Evolutionary conservation across 2,888 invertebrate genomes (phyloP).

Genomic region (Beris morrisii): DNA sequence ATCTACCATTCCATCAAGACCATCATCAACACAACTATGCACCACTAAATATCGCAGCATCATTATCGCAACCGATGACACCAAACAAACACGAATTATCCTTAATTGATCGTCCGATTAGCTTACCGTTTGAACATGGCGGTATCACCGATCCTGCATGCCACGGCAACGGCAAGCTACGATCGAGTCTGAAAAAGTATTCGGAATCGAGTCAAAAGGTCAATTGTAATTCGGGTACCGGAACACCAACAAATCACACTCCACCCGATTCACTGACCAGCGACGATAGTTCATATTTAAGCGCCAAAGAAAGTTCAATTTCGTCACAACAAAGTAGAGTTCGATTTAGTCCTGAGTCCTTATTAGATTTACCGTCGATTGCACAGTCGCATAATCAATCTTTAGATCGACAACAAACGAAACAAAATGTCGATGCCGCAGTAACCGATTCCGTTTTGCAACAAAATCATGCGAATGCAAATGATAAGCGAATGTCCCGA

Average conservation of each 20-base stretch:
- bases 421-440: background rate
- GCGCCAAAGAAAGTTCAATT: slow-evolving; percentile 74
- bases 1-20: slow-evolving; percentile 42
- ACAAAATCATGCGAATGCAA: slow-evolving; percentile 19
- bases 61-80: background rate
- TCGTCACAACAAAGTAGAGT: slow-evolving; percentile 73
- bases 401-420: slow-evolving; percentile 9
- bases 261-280: slow-evolving; percentile 84
- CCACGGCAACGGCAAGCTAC: slow-evolving; percentile 59
- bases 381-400: background rate
- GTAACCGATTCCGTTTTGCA: slow-evolving; percentile 4
- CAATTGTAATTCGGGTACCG: slow-evolving; percentile 52
- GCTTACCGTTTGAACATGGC: slow-evolving; percentile 64
- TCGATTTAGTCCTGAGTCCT: slow-evolving; percentile 71
- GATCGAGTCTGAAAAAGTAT: slow-evolving; percentile 80
- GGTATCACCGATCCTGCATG: slow-evolving; percentile 17
- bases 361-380: slow-evolving; percentile 2
- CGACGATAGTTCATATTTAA: slow-evolving; percentile 87
- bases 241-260: slow-evolving; percentile 77
- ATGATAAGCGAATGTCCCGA: slow-evolving; percentile 45
- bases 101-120: slow-evolving; percentile 35
- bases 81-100: background rate
- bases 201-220: slow-evolving; percentile 47
- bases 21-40: slow-evolving; percentile 35
- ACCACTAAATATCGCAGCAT: background rate